Conservation (phyloP, 2,888 invertebrate species). For the Drosophila pseudotakahashii region DNA sequence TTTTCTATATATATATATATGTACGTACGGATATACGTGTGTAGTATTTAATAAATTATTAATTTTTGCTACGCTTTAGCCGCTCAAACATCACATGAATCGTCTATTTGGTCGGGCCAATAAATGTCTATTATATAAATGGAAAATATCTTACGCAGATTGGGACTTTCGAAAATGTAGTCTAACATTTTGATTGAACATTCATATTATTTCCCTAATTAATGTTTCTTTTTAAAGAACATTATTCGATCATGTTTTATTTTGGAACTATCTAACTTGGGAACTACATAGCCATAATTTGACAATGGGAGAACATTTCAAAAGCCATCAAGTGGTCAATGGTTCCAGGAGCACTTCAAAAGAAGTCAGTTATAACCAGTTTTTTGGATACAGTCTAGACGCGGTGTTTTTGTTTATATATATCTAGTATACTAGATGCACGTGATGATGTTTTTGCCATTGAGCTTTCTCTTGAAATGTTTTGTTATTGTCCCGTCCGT, state of each 20-base stretch:
- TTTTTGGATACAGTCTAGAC: slow-evolving; percentile 21
- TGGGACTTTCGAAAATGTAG: slow-evolving; percentile 46
- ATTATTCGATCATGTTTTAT: slow-evolving; percentile 17
- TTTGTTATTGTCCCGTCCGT: slow-evolving; percentile 49
- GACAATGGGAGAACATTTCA: background rate
- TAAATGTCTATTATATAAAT: slow-evolving; percentile 57
- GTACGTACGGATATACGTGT: slow-evolving; percentile 37
- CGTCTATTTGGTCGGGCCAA: slow-evolving; percentile 58
- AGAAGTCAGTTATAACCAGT: slow-evolving; percentile 27
- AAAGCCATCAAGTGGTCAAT: slow-evolving; percentile 7
- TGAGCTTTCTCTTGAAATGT: slow-evolving; percentile 47
- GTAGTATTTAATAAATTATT: slow-evolving; percentile 78
- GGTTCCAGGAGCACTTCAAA: slow-evolving; percentile 5
- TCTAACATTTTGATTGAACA: slow-evolving; percentile 60
- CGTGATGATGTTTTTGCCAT: slow-evolving; percentile 57
- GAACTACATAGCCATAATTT: slow-evolving; percentile 1
- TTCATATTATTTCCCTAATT: slow-evolving; percentile 26
- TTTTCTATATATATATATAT: slow-evolving; percentile 15
- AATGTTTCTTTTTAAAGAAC: slow-evolving; percentile 5
- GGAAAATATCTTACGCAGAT: slow-evolving; percentile 63
- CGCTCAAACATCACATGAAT: slow-evolving; percentile 66
- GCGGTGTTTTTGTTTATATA: slow-evolving; percentile 20
- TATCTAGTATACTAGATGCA: slow-evolving; percentile 60
- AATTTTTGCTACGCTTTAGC: slow-evolving; percentile 61
- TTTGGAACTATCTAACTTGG: background rate